Percentiles rank a stretch among this genome's conserved stretches.
Evolutionary conservation across 2,113 vertebrate species (phyloP).

Genomic region (Erythrocebus patas): DNA sequence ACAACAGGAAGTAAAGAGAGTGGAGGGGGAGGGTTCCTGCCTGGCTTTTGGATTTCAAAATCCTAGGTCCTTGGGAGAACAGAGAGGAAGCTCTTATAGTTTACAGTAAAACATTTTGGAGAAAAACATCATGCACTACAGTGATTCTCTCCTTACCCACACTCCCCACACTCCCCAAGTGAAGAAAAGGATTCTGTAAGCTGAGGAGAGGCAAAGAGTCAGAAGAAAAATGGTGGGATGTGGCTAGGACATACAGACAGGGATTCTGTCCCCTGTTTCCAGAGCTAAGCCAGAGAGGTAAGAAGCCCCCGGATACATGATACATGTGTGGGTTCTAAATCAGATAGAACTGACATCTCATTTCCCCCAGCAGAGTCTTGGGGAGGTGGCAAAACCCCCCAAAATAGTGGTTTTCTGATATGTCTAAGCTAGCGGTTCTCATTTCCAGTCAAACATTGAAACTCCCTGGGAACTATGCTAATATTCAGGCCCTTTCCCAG

Average conservation of each 20-base stretch:
- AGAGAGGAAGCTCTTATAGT: neutral
- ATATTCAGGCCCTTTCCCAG: neutral
- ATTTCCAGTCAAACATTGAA: neutral
- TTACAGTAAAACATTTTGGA: neutral
- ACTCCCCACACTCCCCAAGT: neutral
- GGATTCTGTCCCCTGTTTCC: neutral
- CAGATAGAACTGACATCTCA: neutral
- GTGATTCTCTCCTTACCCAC: neutral
- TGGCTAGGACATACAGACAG: neutral
- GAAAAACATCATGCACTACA: neutral
- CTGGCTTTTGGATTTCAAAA: neutral
- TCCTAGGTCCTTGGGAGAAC: neutral
- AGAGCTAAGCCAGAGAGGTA: neutral
- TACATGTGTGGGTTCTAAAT: too few relatives aligned
- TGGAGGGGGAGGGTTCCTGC: accelerated
- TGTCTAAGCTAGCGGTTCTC: neutral
- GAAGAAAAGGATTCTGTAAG: neutral
- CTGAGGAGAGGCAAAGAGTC: neutral
- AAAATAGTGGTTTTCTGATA: neutral
- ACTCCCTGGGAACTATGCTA: neutral
- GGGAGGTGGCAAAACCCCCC: neutral
- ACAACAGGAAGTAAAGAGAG: neutral
- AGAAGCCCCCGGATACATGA: neutral
- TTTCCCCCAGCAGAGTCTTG: neutral
- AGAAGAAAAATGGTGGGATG: neutral